Evolutionary conservation across 2,888 invertebrate genomes (phyloP).

Genomic region (Lamproptera curius): DNA sequence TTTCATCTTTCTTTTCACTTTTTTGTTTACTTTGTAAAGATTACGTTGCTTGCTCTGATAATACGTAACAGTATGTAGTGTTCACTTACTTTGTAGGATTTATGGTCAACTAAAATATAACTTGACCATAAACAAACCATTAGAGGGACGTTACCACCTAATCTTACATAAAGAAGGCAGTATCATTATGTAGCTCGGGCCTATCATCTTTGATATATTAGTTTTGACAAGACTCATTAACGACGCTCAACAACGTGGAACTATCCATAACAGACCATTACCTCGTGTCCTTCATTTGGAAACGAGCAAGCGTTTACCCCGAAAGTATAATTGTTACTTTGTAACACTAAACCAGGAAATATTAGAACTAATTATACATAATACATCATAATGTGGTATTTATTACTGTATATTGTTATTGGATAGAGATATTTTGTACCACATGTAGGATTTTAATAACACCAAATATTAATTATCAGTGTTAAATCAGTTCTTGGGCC

Average conservation of each 20-base stretch:
- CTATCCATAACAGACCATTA: constrained; percentile 44
- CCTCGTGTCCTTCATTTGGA: constrained; percentile 26
- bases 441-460: no score
- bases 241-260: constrained; percentile 38
- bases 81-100: no score
- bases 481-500: no score
- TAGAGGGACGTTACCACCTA: constrained; percentile 11
- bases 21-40: background rate
- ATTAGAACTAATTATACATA: no score
- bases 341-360: background rate
- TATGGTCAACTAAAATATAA: no score
- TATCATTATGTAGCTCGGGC: constrained; percentile 21
- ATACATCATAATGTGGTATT: no score
- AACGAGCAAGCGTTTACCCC: constrained; percentile 15
- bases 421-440: no score
- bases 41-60: no score
- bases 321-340: constrained; percentile 8
- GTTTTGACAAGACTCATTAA: constrained; percentile 48
- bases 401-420: no score
- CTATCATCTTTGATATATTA: constrained; percentile 41
- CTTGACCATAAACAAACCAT: constrained; percentile 11
- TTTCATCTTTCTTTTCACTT: no score
- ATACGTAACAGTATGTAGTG: no score
- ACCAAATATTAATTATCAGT: no score
- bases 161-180: constrained; percentile 24